Base-by-base conservation (phyloP, 1,140 invertebrate genomes). In the Coptotermes formosanus region DNA sequence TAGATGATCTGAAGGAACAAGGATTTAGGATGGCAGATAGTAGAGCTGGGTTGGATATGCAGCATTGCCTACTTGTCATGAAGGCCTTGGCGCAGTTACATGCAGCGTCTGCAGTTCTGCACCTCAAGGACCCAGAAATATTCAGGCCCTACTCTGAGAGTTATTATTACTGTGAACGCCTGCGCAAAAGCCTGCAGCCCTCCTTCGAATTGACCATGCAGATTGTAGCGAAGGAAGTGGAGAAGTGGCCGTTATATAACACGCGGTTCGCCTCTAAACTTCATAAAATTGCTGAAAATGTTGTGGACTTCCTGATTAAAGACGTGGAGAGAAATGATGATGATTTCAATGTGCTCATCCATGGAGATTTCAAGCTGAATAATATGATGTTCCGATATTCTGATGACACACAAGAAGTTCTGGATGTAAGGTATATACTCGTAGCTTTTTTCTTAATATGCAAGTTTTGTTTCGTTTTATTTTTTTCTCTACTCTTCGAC, bases 1-100 rank as follows among this genome's bases (percentile, higher is more conserved):
- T 86, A 2, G 86, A 86, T 32, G 86, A 86, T 82, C 83, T 86
- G 25, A 48, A 69, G 32, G n/a, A 30, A 21, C 55, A 55, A 3
- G 86, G 83, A 25, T 86, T 86, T 32, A 43, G 69, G 16, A 86
- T 86, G 86, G 86, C 81, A 48, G 52, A 86, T 19, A 82, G 83
- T 11, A 85, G 11, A 25, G 38, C 25, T 12, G 86, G 86, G 6
- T 83, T 86, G n/a, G 86, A 86, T 38, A 6, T 86, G 48, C 8
- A 45, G 16, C 86, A 86, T 45, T 52, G 81, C 83, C 48, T 84
- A 25, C 81, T 82, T n/a, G 86, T 82, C 38, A 25, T 86, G 32
- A 43, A n/a, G 38, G 30, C 43, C 81, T 0, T 86, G 2, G 86
- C 82, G 16, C 38, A 19, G 25, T 38, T 9, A 16, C 86, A 86